Evolutionary conservation across 2,888 invertebrate species (phyloP), one percentile per base, ranked within the genome.

Genomic region (Drosophila meridionalis): DNA sequence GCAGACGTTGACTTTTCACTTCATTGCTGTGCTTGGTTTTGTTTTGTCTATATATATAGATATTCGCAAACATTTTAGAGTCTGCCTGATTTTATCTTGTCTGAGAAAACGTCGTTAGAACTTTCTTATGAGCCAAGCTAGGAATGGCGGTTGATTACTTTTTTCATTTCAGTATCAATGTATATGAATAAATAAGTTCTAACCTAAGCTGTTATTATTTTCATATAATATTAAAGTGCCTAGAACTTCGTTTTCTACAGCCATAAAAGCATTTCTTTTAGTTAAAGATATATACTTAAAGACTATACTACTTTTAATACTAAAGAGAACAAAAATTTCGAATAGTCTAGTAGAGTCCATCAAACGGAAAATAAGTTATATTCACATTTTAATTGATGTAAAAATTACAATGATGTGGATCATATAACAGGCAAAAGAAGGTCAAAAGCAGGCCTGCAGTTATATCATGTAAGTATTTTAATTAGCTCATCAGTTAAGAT

Each of bases 1-100:
- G 9, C 50, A 62, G 45, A 48, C 66, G 11, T 72, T 73, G 57
- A 67, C 62, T 52, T 45, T 40, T 40, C 53, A 38, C 42, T 69
- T 20, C 26, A 45, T 14, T 20, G 14, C 11, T 32, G 8, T 32
- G 11, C 32, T 40, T 28, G 8, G 14, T 3, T 40, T 30, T 56
- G 26, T 20, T 40, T 28, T 56, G 28, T 55, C 20, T 14, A 0
- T 26, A 20, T 53, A 5, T n/a, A 28, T 53, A 11, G 14, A 14
- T 14, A 14, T 48, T 47, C 9, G 12, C 61, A 62, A 45, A 2
- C 30, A 62, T 36, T n/a, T 36, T 26, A 36, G 8, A 28, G 20
- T 36, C 14, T 45, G 14, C 30, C 12, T 38, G 43, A 63, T 63
- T 45, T 9, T 34, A 32, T 62, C 56, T 55, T 14, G 52, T 0